Percentiles rank a stretch among this genome's conserved stretches.
These are phyloP conservation scores for Galeopterus variegatus DNA, from an alignment of 2,113 vertebrate genomes.

Conservation along the genomic window DNA sequence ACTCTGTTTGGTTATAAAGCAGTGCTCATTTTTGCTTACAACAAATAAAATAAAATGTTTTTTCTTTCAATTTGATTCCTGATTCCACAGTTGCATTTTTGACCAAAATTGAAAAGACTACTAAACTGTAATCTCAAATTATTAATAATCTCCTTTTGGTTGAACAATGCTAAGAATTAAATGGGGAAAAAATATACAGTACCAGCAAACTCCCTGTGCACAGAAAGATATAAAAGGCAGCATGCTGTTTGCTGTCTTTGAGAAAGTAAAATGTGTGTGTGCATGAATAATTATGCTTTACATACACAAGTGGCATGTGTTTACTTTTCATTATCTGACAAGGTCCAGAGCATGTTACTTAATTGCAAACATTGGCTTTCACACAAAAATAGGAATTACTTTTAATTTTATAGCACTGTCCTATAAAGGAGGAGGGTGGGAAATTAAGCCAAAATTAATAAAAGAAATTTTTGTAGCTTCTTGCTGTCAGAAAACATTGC, in stretches of 20 bases:
- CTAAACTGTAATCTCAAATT: conserved; percentile 8
- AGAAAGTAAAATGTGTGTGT: not conserved
- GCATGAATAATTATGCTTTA: not conserved
- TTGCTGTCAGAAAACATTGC: not conserved
- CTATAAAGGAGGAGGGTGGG: not conserved
- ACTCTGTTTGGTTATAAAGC: conserved; percentile 19
- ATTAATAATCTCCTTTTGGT: conserved; percentile 49
- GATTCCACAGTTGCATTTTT: conserved; percentile 42
- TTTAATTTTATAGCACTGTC: conserved; percentile 23
- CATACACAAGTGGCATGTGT: not conserved
- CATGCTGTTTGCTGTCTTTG: not conserved
- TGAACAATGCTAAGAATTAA: not conserved
- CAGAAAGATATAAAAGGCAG: not conserved
- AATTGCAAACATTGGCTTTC: conserved; percentile 21
- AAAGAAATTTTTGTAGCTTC: not conserved
- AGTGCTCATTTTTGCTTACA: conserved; percentile 47
- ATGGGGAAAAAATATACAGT: not conserved
- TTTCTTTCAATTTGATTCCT: conserved; percentile 37
- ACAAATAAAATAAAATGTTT: conserved; percentile 18
- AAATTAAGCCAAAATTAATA: conserved; percentile 63
- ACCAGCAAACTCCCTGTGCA: not conserved
- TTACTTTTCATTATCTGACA: conserved; percentile 42
- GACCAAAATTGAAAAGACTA: not conserved
- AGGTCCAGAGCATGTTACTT: not conserved
- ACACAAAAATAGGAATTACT: conserved; percentile 36